phyloP scores from a whole-genome alignment of 2,113 vertebrate species.

The Ictalurus punctatus region DNA sequence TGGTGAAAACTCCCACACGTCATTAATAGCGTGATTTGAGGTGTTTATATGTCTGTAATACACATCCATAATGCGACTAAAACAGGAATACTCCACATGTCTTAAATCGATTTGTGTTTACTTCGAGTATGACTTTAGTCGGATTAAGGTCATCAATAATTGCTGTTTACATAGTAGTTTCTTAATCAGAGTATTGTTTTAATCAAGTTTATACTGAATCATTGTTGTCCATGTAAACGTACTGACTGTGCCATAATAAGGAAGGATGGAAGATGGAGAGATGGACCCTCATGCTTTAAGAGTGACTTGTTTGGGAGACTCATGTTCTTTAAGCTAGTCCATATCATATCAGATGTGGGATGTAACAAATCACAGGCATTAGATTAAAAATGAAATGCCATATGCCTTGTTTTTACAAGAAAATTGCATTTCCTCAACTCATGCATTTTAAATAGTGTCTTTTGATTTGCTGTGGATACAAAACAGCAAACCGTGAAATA shows the following conservation, averaged over 20 bases:
- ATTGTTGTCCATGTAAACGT: too few relatives aligned
- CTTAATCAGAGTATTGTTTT: too few relatives aligned
- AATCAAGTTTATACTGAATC: too few relatives aligned
- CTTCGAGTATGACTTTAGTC: too few relatives aligned
- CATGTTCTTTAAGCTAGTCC: not conserved
- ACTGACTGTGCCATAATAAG: not conserved
- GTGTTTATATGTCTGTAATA: too few relatives aligned
- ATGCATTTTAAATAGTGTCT: slow-evolving; percentile 4
- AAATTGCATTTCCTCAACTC: not conserved
- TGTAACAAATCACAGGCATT: not conserved
- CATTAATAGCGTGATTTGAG: too few relatives aligned
- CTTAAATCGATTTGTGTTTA: too few relatives aligned
- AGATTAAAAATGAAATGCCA: not conserved
- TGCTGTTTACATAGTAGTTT: too few relatives aligned
- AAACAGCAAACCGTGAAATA: not conserved
- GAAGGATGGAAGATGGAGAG: not conserved
- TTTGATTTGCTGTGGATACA: not conserved
- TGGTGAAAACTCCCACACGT: too few relatives aligned
- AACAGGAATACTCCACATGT: too few relatives aligned
- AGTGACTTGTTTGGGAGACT: not conserved
- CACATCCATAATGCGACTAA: too few relatives aligned
- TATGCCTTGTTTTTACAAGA: not conserved
- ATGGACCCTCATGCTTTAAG: not conserved
- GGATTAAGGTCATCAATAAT: too few relatives aligned
- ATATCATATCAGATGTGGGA: not conserved